Evolutionary conservation across 2,113 vertebrate genomes (phyloP).

Genomic region (Megaceryle torquata): DNA sequence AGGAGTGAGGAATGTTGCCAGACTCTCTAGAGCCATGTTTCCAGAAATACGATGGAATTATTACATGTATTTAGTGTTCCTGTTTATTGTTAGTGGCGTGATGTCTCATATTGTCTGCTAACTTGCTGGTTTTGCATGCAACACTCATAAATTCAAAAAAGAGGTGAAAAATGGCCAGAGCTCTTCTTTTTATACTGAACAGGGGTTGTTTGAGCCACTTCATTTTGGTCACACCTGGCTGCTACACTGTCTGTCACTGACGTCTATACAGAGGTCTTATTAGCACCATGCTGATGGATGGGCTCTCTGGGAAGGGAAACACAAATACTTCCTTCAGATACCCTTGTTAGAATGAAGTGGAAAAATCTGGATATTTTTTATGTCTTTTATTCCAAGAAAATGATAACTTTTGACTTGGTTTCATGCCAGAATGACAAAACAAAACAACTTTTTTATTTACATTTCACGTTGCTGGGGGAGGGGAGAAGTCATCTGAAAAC

Average conservation of each 20-base stretch:
- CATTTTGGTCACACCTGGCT: background rate
- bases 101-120: background rate
- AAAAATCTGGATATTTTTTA: background rate
- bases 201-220: background rate
- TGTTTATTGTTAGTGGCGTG: background rate
- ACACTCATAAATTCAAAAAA: background rate
- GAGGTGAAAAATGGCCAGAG: background rate
- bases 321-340: background rate
- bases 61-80: background rate
- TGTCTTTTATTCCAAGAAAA: background rate
- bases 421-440: background rate
- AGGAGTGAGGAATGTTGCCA: background rate
- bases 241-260: background rate
- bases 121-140: background rate
- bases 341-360: fast-evolving
- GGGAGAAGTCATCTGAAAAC: background rate
- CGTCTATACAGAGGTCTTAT: background rate
- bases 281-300: background rate
- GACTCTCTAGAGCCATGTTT: background rate
- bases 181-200: background rate
- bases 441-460: background rate
- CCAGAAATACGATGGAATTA: background rate
- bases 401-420: background rate
- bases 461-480: background rate
- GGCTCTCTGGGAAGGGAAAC: background rate